Evolutionary conservation across 2,797 vertebrate genomes (phyloP).

Genomic region (Rhincodon typus): DNA sequence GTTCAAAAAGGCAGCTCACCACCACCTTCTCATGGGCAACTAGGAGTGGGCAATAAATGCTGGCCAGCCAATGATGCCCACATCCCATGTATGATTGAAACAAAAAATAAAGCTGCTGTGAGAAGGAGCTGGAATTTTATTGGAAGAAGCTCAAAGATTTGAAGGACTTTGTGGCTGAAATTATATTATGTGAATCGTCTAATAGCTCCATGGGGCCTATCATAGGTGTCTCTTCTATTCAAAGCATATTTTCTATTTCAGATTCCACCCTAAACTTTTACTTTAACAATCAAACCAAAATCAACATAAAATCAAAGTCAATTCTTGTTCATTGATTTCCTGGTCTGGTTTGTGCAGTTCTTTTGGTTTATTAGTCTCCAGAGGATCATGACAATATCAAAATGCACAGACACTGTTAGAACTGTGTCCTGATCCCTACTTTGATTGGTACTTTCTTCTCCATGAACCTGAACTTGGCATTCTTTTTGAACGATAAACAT

Average conservation of each 20-base stretch:
- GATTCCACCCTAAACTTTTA: too few relatives aligned
- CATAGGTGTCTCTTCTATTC: background rate
- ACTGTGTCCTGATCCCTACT: too few relatives aligned
- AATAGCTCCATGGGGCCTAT: background rate
- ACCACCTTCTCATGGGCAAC: too few relatives aligned
- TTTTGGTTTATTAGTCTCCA: background rate
- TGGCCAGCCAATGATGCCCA: too few relatives aligned
- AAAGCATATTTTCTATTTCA: background rate
- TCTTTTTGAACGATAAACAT: too few relatives aligned
- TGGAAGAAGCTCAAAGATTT: background rate
- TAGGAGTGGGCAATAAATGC: too few relatives aligned
- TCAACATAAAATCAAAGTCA: background rate
- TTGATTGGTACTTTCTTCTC: too few relatives aligned
- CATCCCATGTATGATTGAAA: too few relatives aligned
- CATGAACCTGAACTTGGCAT: too few relatives aligned
- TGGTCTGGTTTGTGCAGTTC: background rate
- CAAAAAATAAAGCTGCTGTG: background rate
- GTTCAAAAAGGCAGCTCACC: too few relatives aligned
- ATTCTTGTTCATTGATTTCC: background rate
- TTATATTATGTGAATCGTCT: background rate
- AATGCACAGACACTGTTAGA: background rate
- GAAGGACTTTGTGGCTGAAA: background rate
- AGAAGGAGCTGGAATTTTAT: background rate
- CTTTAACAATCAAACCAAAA: too few relatives aligned
- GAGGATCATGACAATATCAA: background rate